Evolutionary conservation across 2,797 vertebrate genomes (phyloP), one percentile per base, ranked within the genome.

Genomic region (Podarcis siculus): DNA sequence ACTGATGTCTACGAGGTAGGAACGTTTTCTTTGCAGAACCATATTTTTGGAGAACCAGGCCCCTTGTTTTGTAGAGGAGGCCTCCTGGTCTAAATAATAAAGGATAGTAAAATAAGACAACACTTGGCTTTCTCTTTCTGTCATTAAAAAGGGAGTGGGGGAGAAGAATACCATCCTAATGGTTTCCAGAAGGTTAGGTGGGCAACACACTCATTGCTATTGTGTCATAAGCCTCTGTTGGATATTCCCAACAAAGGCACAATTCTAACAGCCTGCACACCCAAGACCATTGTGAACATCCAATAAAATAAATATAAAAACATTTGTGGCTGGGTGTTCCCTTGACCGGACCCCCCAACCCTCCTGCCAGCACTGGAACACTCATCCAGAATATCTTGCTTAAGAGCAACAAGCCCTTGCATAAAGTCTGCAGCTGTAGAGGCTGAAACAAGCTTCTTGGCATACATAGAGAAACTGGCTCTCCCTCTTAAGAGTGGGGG

Each of bases 11-110:
- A 1, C 1, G 0, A 7, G 58, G 86, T 88, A 27, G 3, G 88
- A 91, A 88, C 0, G 0, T 85, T 89, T 90, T 93, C 94, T 96
- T 89, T 90, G 95, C 94, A 95, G 94, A 96, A 95, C 91, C 96
- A 83, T 96, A 95, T 95, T 96, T 96, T 96, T 96, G 95, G 95
- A 95, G 93, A 96, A 94, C 86, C 32, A 92, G 95, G 94, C 87
- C 95, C 92, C 92, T 95, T 95, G 82, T 95, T 97, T 96, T 96
- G 94, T 94, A 95, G 95, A 94, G 87, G 91, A 89, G 95, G 94
- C 87, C 91, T 83, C 86, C 93, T 75, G 61, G 89, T 95, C 96
- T 94, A 92, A 71, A 95, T 94, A 97, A 97, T 97, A 97, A 97
- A 97, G 95, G 95, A 95, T 92, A 93, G 91, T 95, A 94, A 80